Evolutionary conservation across 2,113 vertebrate genomes (phyloP).

Genomic region (Indicator maculatus): DNA sequence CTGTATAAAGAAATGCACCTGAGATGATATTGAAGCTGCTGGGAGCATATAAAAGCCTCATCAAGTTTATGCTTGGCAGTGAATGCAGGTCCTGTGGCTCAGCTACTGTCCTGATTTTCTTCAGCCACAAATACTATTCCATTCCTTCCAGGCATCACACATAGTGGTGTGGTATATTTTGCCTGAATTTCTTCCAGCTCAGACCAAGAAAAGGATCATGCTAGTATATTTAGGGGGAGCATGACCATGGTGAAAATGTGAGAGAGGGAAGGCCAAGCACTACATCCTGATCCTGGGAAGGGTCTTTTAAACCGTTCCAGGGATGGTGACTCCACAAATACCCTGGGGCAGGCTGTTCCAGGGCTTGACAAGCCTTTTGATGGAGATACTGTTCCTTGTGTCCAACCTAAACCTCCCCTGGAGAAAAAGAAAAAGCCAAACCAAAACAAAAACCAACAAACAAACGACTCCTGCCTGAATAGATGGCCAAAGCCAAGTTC

Average conservation of each 20-base stretch:
- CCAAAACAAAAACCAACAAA: neutral
- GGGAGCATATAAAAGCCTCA: conserved; percentile 3
- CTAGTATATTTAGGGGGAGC: neutral
- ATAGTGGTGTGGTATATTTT: neutral
- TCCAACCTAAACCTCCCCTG: too few species aligned
- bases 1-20: neutral
- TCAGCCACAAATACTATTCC: neutral
- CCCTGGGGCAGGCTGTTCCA: too few species aligned
- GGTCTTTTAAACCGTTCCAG: too few species aligned
- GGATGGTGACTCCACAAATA: too few species aligned
- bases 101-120: neutral
- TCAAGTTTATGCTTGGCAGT: neutral
- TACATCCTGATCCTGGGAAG: neutral
- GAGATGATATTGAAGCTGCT: neutral
- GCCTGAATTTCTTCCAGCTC: neutral
- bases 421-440: too few species aligned
- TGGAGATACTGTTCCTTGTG: too few species aligned
- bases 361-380: too few species aligned
- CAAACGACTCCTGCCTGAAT: neutral
- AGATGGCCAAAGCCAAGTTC: neutral
- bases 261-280: neutral
- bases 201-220: neutral
- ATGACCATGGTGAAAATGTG: fast-evolving
- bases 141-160: neutral
- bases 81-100: neutral